A percentile compares a stretch with the other conserved stretches of the same genome.
phyloP scores from a whole-genome alignment of 2,888 invertebrate species.

The Dicyrtoma fusca region DNA sequence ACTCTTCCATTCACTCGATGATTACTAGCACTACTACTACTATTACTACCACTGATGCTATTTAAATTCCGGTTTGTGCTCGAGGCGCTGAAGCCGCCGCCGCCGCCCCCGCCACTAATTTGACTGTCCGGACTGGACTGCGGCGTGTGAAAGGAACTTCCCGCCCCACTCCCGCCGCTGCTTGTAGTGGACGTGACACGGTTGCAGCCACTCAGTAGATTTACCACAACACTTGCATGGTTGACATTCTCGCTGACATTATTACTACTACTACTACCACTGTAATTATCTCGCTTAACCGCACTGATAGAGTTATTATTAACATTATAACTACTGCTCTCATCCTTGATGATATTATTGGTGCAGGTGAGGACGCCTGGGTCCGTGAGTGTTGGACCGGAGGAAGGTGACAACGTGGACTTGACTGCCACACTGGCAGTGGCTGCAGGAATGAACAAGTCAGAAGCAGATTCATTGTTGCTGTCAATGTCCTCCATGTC shows the following conservation, averaged over 20 bases:
- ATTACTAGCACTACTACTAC: conserved; percentile 41
- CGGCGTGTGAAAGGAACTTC: conserved; percentile 52
- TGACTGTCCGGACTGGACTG: conserved; percentile 58
- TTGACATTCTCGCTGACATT: conserved; percentile 22
- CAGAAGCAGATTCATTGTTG: too few relatives aligned
- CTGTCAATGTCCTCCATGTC: too few relatives aligned
- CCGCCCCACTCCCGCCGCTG: conserved; percentile 13
- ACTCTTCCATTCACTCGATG: too few relatives aligned
- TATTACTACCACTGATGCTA: neutral
- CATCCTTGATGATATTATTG: too few relatives aligned
- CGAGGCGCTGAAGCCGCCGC: conserved; percentile 39
- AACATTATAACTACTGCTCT: neutral
- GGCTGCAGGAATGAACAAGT: too few relatives aligned
- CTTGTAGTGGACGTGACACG: conserved; percentile 18
- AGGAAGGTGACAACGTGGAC: too few relatives aligned
- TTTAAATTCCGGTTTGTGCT: conserved; percentile 11
- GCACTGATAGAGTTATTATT: conserved; percentile 1
- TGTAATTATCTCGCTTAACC: conserved; percentile 24
- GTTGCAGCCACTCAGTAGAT: conserved; percentile 26
- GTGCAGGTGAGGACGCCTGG: too few relatives aligned
- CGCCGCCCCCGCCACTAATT: too few relatives aligned
- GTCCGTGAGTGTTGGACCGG: too few relatives aligned
- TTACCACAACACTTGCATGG: conserved; percentile 3
- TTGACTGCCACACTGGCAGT: too few relatives aligned
- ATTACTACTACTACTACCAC: conserved; percentile 33